Percentiles rank a stretch among this genome's conserved stretches.
Conservation (phyloP, 2,888 invertebrate species). For the Napeogenes inachia region DNA sequence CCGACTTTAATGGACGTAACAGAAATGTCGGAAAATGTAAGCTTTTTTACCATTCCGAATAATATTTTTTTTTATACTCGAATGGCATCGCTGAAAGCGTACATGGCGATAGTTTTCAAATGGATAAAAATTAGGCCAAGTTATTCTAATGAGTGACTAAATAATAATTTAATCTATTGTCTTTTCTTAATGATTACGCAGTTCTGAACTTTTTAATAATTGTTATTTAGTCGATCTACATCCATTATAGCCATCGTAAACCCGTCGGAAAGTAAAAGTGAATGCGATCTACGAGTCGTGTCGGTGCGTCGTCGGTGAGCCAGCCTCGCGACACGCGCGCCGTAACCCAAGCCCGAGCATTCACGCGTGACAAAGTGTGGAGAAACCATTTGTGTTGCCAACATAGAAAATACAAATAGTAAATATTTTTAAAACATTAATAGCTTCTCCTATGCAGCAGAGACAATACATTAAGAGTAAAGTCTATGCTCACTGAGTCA, state of each 20-base stretch:
- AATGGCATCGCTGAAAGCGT: no score
- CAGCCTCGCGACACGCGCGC: slow-evolving; percentile 42
- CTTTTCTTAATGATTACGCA: not conserved
- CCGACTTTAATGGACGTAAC: slow-evolving; percentile 23
- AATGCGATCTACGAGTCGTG: slow-evolving; percentile 1
- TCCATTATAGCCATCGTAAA: slow-evolving; percentile 23
- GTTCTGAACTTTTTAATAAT: not conserved
- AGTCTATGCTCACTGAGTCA: slow-evolving; percentile 57
- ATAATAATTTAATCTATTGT: not conserved
- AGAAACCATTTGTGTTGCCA: slow-evolving; percentile 36
- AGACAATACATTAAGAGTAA: slow-evolving; percentile 34
- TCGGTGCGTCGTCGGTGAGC: slow-evolving; percentile 21
- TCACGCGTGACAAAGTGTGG: slow-evolving; percentile 70
- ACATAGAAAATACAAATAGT: slow-evolving; percentile 9
- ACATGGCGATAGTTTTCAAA: no score
- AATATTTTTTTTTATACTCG: no score
- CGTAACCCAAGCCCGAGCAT: slow-evolving; percentile 76
- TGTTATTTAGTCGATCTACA: slow-evolving; percentile 25
- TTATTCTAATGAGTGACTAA: no score
- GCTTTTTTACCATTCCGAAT: not conserved
- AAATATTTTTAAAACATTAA: slow-evolving; percentile 16
- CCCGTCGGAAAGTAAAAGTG: not conserved
- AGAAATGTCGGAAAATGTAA: not conserved
- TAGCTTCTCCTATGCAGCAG: slow-evolving; percentile 31
- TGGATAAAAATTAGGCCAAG: no score